phyloP scores from a whole-genome alignment of 2,888 invertebrate species.

The Patella caerulea region DNA sequence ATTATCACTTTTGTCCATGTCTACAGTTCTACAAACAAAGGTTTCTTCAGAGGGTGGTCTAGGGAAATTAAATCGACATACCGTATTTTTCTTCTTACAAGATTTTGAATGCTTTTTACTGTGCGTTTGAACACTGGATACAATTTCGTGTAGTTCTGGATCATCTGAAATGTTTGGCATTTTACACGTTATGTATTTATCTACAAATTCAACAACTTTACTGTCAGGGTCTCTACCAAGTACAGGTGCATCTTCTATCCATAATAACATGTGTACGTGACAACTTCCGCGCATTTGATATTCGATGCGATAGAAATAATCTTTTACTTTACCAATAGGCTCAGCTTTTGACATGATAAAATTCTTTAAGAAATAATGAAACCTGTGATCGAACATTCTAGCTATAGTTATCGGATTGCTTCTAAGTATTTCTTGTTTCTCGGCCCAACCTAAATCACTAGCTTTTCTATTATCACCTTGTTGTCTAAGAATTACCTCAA shows the following conservation, averaged over 20 bases:
- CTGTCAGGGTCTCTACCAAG: conserved; percentile 32
- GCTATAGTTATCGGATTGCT: conserved; percentile 47
- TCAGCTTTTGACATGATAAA: conserved; percentile 22
- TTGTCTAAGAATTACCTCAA: conserved; percentile 19
- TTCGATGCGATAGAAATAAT: conserved; percentile 45
- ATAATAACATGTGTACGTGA: conserved; percentile 43
- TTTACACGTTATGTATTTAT: conserved; percentile 31
- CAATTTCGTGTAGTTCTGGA: conserved; percentile 19
- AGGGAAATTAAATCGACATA: conserved; percentile 33
- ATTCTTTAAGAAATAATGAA: conserved; percentile 34
- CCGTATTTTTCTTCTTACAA: conserved; percentile 30
- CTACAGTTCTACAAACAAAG: not conserved
- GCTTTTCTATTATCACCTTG: conserved; percentile 9
- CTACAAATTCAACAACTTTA: conserved; percentile 32
- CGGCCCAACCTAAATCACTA: conserved; percentile 18
- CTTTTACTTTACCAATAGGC: conserved; percentile 39
- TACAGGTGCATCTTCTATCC: conserved; percentile 41
- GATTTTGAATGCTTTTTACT: conserved; percentile 29
- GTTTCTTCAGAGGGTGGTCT: not conserved
- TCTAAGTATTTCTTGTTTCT: conserved; percentile 20
- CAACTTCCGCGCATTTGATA: conserved; percentile 47
- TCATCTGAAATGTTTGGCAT: conserved; percentile 28
- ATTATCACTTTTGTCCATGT: conserved; percentile 10
- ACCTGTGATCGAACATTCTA: conserved; percentile 44
- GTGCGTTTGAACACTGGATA: conserved; percentile 28